phyloP scores from a whole-genome alignment of 2,113 vertebrate species.

The Xyliphius kryptos region DNA sequence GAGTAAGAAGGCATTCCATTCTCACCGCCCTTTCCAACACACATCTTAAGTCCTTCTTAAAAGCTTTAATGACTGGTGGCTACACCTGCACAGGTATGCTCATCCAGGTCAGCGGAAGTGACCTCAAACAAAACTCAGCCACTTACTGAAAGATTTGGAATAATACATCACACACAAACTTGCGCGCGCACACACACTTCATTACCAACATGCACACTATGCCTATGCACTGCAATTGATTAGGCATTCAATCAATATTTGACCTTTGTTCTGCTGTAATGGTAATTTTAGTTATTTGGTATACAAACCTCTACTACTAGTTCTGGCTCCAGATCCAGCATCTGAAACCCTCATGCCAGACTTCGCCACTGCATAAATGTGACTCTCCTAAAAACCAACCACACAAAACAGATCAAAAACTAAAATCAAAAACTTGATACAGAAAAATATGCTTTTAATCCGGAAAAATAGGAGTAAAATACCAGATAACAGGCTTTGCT shows the following conservation, averaged over 20 bases:
- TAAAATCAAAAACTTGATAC: too few species aligned
- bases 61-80: constrained; percentile 30
- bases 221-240: too few species aligned
- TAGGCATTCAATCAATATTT: too few species aligned
- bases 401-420: neutral
- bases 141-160: constrained; percentile 51
- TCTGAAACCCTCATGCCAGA: constrained; percentile 83
- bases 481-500: too few species aligned
- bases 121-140: constrained; percentile 52
- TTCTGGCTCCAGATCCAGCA: constrained; percentile 55
- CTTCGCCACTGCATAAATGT: constrained; percentile 82
- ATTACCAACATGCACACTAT: too few species aligned
- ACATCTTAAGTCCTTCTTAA: too few species aligned
- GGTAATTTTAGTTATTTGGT: constrained; percentile 8
- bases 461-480: too few species aligned
- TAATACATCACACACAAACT: constrained; percentile 1
- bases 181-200: neutral
- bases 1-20: constrained; percentile 49
- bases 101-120: constrained; percentile 56
- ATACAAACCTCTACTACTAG: constrained; percentile 59
- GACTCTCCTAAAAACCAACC: constrained; percentile 73
- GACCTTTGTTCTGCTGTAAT: too few species aligned
- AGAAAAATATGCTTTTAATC: too few species aligned
- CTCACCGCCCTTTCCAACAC: constrained; percentile 16
- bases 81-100: constrained; percentile 62